Base-by-base conservation (phyloP, 2,797 vertebrate species). In the Philypnodon macrostomus region DNA sequence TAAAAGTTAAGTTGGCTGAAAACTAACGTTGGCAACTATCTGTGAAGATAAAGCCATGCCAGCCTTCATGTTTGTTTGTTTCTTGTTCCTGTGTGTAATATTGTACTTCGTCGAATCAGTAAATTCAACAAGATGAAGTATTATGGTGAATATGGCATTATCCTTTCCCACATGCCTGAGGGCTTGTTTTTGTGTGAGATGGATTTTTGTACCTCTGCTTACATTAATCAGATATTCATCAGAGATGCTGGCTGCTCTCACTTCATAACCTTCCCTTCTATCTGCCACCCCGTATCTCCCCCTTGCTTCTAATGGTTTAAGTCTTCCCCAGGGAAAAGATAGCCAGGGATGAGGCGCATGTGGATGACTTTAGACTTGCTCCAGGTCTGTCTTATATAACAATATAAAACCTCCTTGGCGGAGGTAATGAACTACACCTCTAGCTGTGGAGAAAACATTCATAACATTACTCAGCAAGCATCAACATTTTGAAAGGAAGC, bases 321-420 rank as follows among this genome's bases (percentile, higher is more conserved):
- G 81, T 83, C 74, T 69, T 85, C 85, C 84, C 79, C 52, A 27
- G 67, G 74, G 81, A 65, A 70, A 58, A 67, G 63, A 83, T 80
- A 77, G 81, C 53, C 58, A 71, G 73, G 63, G 69, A 84, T 82
- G 73, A 84, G 85, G 65, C 67, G 73, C 66, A 49, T 74, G 59
- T 70, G 63, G 79, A 85, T 83, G 65, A 70, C 52, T 82, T 85
- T 73, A 70, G 77, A 81, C 66, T 81, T 63, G 58, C 83, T 75
- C 71, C 85, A 87, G 83, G 84, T 86, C 75, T 74, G 79, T 78
- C 77, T 86, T 87, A 81, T 87, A 75, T 64, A 84, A 86, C 80
- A 83, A 87, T 85, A 84, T 78, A 85, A 85, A 85, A 85, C n/a
- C n/a, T n/a, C n/a, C n/a, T n/a, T n/a, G n/a, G n/a, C n/a, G n/a